Conservation (phyloP, 2,113 vertebrate species). For the Cygnus buccinator region DNA sequence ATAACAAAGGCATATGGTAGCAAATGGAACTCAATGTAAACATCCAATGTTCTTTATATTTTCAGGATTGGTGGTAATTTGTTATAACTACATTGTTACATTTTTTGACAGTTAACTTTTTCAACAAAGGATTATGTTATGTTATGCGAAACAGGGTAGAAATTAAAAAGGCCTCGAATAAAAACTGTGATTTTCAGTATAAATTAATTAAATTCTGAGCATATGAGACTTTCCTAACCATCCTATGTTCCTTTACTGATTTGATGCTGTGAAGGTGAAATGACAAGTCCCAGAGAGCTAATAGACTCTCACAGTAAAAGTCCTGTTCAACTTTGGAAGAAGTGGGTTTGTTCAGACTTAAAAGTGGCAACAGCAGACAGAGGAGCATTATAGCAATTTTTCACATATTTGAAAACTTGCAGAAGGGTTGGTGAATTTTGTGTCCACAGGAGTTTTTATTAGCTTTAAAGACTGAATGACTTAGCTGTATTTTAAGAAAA, state of each 20-base stretch:
- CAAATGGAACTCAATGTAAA: conserved; percentile 11
- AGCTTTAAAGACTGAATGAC: background rate
- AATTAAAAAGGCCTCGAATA: background rate
- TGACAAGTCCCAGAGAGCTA: background rate
- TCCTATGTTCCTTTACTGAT: background rate
- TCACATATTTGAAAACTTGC: background rate
- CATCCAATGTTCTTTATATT: background rate
- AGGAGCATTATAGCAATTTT: background rate
- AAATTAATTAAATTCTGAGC: background rate
- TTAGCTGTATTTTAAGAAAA: background rate
- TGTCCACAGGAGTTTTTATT: background rate
- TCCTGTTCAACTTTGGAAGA: background rate
- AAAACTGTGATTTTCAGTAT: background rate
- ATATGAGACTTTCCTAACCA: background rate
- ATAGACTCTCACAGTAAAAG: background rate
- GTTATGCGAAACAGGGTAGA: background rate
- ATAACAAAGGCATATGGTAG: background rate
- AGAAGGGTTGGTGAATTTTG: background rate
- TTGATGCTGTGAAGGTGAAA: background rate
- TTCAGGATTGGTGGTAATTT: background rate
- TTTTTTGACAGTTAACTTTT: background rate
- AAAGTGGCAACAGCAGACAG: background rate
- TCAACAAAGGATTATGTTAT: background rate
- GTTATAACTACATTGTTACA: background rate
- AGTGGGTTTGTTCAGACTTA: background rate